Base-by-base conservation (phyloP, 2,888 invertebrate species). In the Hydraecia micacea region DNA sequence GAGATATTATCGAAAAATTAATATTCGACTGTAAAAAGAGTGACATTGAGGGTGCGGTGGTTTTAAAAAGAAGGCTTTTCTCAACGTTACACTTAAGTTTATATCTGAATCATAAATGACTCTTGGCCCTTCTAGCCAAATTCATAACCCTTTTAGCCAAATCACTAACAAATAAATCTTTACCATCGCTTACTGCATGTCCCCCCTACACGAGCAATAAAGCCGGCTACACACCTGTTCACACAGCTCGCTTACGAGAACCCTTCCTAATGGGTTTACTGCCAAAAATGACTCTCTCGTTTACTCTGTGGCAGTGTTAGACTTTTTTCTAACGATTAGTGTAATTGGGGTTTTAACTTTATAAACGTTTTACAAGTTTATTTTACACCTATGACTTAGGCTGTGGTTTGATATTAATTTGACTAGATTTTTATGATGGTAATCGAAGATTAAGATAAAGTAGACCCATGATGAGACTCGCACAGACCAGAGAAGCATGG, bases 201-300 rank as follows among this genome's bases (percentile, higher is more conserved):
- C 76, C 60, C 68, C 69, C 74, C 74, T 78, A 79, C 86, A 63
- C 67, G 71, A 78, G 80, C 87, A 76, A 86, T 88, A 86, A 88
- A 81, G 80, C 67, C 69, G 81, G 60, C 70, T 86, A 72, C 87
- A 86, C 91, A 91, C 91, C 91, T 91, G 91, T 88, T 89, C 90
- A 91, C 87, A 91, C 90, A 91, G 74, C 82, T 81, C 85, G 79
- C 83, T 86, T 81, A 83, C 84, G 71, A 73, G 85, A 91, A 91
- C 92, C 93, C 92, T 92, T 93, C 88, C 89, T 93, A 92, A 93
- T 93, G 91, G 93, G 90, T 93, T 93, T 91, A 92, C 87, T 89
- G 90, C 89, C 91, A 90, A 93, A 92, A 93, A 87, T 86, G 84
- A 84, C 65, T 86, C 68, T 86, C 84, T 73, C 75, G 79, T 86